Conservation (phyloP, 2,797 vertebrate species). For the Carcharodon carcharias region DNA sequence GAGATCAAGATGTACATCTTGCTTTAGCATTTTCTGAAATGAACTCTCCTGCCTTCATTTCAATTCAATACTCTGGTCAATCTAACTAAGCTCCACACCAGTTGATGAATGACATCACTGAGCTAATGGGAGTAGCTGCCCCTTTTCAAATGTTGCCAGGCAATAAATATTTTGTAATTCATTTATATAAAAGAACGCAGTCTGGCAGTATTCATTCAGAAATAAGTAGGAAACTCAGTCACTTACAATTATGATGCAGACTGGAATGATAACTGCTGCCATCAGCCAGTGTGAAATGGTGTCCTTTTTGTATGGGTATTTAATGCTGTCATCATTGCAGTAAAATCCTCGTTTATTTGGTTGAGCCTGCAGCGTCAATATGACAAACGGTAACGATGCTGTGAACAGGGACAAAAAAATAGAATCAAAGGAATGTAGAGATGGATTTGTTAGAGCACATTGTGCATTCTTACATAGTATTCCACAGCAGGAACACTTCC, state of each 20-base stretch:
- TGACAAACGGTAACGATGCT: constrained; percentile 76
- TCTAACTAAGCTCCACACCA: neutral
- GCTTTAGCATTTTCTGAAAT: too few relatives aligned
- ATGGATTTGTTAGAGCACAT: neutral
- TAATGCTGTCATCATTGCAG: constrained; percentile 81
- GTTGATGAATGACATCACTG: neutral
- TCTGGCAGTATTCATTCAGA: neutral
- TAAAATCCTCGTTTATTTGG: constrained; percentile 78
- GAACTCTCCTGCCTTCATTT: too few relatives aligned
- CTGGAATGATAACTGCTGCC: constrained; percentile 76
- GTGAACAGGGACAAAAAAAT: constrained; percentile 39
- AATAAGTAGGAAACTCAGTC: neutral
- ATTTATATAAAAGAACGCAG: neutral
- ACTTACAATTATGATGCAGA: constrained; percentile 78
- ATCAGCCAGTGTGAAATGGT: constrained; percentile 81
- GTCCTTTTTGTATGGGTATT: constrained; percentile 73
- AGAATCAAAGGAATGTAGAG: neutral
- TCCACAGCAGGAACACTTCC: neutral
- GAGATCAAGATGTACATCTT: neutral
- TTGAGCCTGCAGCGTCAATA: constrained; percentile 70
- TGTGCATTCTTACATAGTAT: neutral
- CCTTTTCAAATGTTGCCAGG: neutral
- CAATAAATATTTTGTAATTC: neutral
- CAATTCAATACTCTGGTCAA: too few relatives aligned
- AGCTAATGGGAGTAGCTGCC: too few relatives aligned